Base-by-base conservation (phyloP, 2,888 invertebrate species). In the Drosophila prostipennis region DNA sequence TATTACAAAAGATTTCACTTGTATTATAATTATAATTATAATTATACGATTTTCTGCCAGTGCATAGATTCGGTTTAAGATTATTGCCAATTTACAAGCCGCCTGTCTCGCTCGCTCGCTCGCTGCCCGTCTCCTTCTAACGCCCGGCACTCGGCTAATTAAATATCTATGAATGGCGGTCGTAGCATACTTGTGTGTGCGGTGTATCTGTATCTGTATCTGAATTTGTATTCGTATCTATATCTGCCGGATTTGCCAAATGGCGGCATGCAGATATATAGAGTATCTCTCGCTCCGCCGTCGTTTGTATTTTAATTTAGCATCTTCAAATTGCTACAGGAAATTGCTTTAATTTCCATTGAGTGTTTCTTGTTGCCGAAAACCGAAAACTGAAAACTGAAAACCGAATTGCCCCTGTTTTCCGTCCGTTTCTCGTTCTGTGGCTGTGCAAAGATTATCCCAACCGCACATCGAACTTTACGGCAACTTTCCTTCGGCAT, bases 161-260 rank as follows among this genome's bases (percentile, higher is more conserved):
- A 86, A 86, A 84, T 86, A 88, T 86, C 85, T 86, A 86, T 88
- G 88, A 86, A 88, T 88, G 85, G 88, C 87, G 85, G 88, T 73
- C 67, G 59, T 70, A 60, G 81, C 57, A 52, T 71, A 64, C 71
- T 69, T 54, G 71, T 58, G 37, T 54, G 56, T 57, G 39, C 42
- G 26, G 48, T 53, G 51, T 70, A 43, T 61, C 32, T 60, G 51
- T 70, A 43, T 61, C 32, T 60, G 54, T 72, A 39, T 34, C 56
- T 26, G 26, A 6, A 26, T 26, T 6, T 5, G 26, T 26, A 29
- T 7, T 29, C 7, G 29, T 29, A 29, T 6, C 29, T 29, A 7
- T 29, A 29, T 29, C 29, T 29, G 23, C 10, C 34, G 42, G 42
- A 42, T 42, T 42, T 23, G 42, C 42, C 42, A 19, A 42, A 39